These are phyloP conservation scores for Drosophila nasuta DNA, from an alignment of 1,140 invertebrate genomes.

Conservation along the genomic window DNA sequence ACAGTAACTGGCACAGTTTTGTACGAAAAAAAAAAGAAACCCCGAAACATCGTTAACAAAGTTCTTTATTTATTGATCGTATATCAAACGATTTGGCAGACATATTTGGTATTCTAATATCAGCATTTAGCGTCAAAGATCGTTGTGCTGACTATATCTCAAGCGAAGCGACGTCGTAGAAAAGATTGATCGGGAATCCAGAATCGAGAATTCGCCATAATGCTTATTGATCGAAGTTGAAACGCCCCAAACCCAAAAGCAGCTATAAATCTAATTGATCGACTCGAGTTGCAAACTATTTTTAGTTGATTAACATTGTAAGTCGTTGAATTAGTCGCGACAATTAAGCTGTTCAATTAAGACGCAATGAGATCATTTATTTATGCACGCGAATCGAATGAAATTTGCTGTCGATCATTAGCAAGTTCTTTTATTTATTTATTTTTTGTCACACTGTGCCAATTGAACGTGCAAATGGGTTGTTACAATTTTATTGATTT, in stretches of 20 bases:
- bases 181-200: constrained; percentile 23
- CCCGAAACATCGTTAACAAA: neutral
- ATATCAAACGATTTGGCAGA: constrained; percentile 5
- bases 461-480: constrained; percentile 49
- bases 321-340: constrained; percentile 9
- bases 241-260: constrained; percentile 5
- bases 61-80: neutral
- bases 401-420: constrained; percentile 2
- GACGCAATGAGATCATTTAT: constrained; percentile 35
- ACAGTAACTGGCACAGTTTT: constrained; percentile 46
- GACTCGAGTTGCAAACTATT: constrained; percentile 1
- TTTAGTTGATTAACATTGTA: constrained; percentile 27
- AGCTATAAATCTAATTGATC: constrained; percentile 12
- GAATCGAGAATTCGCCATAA: neutral
- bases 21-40: neutral
- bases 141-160: constrained; percentile 42
- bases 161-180: constrained; percentile 8
- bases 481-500: constrained; percentile 67
- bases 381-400: constrained; percentile 7
- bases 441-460: constrained; percentile 37
- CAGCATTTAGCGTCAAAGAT: constrained; percentile 60
- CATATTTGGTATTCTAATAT: constrained; percentile 60
- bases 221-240: neutral
- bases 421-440: neutral
- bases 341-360: constrained; percentile 28